phyloP scores from a whole-genome alignment of 2,888 invertebrate genomes.

The Patella caerulea region DNA sequence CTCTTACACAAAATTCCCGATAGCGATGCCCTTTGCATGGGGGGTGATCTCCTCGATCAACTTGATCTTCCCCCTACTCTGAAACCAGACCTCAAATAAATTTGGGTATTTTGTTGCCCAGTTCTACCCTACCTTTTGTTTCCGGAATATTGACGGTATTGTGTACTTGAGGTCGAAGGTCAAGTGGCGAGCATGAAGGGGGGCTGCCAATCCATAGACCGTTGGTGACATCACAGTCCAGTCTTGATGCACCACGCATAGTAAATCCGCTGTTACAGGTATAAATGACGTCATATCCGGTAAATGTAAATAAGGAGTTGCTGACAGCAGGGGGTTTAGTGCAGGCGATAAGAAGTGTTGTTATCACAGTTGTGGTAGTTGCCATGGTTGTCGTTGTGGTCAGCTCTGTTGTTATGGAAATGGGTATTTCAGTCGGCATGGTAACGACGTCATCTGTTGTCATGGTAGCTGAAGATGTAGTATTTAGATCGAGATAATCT shows the following conservation, averaged over 20 bases:
- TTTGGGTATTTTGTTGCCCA: no score
- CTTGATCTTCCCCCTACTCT: no score
- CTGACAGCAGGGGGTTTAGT: not conserved
- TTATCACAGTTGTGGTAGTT: not conserved
- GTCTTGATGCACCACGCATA: not conserved
- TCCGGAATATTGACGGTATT: slow-evolving; percentile 3
- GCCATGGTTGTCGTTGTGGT: not conserved
- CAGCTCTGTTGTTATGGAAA: not conserved
- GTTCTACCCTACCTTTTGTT: not conserved
- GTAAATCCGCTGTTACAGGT: not conserved
- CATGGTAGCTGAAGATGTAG: not conserved
- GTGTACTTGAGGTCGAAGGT: not conserved
- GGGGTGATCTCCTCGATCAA: no score
- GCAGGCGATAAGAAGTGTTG: not conserved
- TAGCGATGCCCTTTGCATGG: no score
- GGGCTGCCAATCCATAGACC: not conserved
- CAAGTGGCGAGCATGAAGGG: not conserved
- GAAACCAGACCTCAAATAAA: no score
- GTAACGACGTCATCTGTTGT: not conserved
- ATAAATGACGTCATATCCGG: slow-evolving; percentile 1
- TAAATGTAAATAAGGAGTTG: not conserved
- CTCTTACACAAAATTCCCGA: no score
- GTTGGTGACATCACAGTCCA: not conserved
- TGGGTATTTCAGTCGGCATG: not conserved
- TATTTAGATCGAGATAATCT: not conserved